Evolutionary conservation across 2,797 vertebrate species (phyloP), one percentile per base, ranked within the genome.

Genomic region (Poeciliopsis presidionis): DNA sequence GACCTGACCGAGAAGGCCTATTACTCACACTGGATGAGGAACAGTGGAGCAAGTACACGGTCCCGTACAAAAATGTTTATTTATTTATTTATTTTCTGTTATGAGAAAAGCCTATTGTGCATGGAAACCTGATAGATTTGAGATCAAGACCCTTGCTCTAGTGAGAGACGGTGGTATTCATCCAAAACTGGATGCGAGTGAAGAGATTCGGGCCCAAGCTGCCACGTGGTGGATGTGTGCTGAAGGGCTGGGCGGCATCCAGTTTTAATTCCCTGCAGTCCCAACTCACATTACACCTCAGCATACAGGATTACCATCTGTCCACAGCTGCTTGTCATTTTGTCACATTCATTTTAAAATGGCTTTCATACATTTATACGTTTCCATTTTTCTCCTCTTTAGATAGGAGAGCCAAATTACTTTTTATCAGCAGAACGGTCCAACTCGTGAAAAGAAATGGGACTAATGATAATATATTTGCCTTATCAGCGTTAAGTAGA

Each of bases 1-100:
- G 94, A 92, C 90, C 90, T 87, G 88, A 91, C 86, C 69, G 55
- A 86, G 79, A 75, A 80, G 83, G 74, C 80, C 84, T 83, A 87
- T 90, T 91, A 92, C 87, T 92, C 84, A 85, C 77, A 55, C 41
- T 80, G 85, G 79, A 88, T 77, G 81, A 65, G 70, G 71, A 75
- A 74, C 87, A 74, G 74, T 69, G 84, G 74, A 81, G 79, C 59
- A 77, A 81, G 80, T 76, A 70, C 82, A 87, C 67, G 74, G 75
- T 67, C 85, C 51, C 36, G 80, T 30, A 30, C 30, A 30, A 30
- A 30, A 30, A 30, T 30, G 30, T 30, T 30, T 30, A 30, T 30
- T 30, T 30, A 30, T 30, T 72, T 71, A 30, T 47, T 71, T 49
- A 5, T 47, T 45, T 51, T 51, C 36, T 39, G 36, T 51, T 51